Percentiles rank a stretch among this genome's conserved stretches.
Conservation (phyloP, 2,888 invertebrate genomes). For the Chirona hameri region DNA sequence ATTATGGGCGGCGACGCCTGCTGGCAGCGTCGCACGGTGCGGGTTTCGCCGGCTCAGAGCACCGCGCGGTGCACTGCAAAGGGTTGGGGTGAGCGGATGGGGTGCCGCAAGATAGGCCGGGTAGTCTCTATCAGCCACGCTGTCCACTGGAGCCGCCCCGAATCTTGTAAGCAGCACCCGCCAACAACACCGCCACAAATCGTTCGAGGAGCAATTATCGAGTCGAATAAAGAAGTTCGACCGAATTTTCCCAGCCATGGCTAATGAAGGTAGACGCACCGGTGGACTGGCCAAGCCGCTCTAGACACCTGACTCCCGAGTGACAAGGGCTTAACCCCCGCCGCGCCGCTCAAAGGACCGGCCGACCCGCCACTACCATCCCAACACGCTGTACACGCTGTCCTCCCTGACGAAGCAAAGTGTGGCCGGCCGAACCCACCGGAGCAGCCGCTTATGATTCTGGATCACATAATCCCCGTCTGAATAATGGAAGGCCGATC, state of each 20-base stretch:
- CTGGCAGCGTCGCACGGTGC: background rate
- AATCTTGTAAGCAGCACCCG: background rate
- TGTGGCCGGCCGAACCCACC: background rate
- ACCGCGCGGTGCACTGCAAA: background rate
- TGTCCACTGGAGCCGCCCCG: background rate
- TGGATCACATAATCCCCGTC: background rate
- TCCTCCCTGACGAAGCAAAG: background rate
- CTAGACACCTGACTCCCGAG: too few relatives aligned
- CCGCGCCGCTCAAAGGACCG: background rate
- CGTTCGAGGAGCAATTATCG: background rate
- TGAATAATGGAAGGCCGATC: constrained; percentile 4
- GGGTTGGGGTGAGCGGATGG: too few relatives aligned
- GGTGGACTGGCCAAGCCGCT: too few relatives aligned
- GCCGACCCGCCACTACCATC: too few relatives aligned
- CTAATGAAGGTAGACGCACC: background rate
- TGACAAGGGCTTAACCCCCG: background rate
- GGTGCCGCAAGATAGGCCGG: background rate
- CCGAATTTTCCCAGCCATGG: background rate
- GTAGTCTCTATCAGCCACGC: background rate
- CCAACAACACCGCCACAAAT: background rate
- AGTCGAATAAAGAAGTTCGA: background rate
- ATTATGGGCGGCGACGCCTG: background rate
- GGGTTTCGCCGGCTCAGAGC: too few relatives aligned
- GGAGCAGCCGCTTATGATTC: background rate
- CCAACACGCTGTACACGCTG: background rate